Evolutionary conservation across 2,888 invertebrate species (phyloP).

Genomic region (Pterostichus niger): DNA sequence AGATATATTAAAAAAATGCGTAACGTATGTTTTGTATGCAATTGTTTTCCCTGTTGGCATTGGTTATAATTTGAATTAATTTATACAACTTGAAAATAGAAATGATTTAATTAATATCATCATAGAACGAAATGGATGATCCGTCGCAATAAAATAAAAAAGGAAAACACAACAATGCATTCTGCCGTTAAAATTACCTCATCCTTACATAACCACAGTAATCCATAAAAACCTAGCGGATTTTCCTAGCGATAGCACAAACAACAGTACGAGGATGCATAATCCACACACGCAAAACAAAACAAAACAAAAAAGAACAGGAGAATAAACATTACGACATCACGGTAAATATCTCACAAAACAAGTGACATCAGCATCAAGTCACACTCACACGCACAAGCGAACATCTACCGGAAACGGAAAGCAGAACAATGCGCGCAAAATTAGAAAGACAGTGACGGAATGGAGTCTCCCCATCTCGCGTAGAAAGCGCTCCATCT

Average conservation of each 20-base stretch:
- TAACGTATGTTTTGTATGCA: too few species aligned
- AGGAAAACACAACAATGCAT: slow-evolving; percentile 10
- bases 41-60: too few species aligned
- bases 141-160: slow-evolving; percentile 19
- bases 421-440: slow-evolving; percentile 40
- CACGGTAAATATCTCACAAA: slow-evolving; percentile 54
- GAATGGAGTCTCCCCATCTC: slow-evolving; percentile 8
- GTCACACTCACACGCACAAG: slow-evolving; percentile 22
- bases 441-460: slow-evolving; percentile 54
- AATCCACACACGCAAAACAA: slow-evolving; percentile 26
- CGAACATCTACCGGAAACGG: slow-evolving; percentile 45
- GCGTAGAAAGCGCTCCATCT: slow-evolving; percentile 68
- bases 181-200: slow-evolving; percentile 37
- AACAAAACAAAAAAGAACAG: slow-evolving; percentile 45
- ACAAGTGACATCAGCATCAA: slow-evolving; percentile 49
- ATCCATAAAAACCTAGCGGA: slow-evolving; percentile 47
- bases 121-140: background rate
- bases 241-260: slow-evolving; percentile 41
- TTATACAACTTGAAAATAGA: slow-evolving; percentile 6
- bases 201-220: slow-evolving; percentile 40
- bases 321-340: slow-evolving; percentile 48
- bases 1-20: too few species aligned
- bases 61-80: too few species aligned
- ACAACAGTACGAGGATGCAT: slow-evolving; percentile 41
- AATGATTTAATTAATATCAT: slow-evolving; percentile 2